phyloP scores from a whole-genome alignment of 2,888 invertebrate genomes.

The Callinectes sapidus region DNA sequence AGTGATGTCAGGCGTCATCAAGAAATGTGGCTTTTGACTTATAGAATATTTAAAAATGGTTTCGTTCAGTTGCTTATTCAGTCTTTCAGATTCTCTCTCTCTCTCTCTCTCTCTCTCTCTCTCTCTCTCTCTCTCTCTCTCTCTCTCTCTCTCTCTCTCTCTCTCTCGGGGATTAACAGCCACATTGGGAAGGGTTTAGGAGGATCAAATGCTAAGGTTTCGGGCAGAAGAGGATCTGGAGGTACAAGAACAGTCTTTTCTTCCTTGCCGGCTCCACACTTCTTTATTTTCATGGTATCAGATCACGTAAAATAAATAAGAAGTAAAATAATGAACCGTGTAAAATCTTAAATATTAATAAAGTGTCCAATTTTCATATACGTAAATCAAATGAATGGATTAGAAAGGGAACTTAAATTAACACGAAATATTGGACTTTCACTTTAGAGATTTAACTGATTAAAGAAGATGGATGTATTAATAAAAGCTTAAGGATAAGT shows the following conservation, averaged over 20 bases:
- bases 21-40: neutral
- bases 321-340: neutral
- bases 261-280: neutral
- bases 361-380: neutral
- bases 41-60: neutral
- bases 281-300: neutral
- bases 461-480: neutral
- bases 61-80: neutral
- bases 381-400: neutral
- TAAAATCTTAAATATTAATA: neutral
- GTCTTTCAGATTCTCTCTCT: neutral
- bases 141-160: slow-evolving; percentile 29
- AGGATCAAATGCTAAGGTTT: slow-evolving; percentile 20
- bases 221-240: neutral
- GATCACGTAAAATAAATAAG: neutral
- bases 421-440: neutral
- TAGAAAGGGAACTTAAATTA: neutral
- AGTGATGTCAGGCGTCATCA: neutral
- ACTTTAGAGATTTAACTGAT: neutral
- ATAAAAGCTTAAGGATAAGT: neutral
- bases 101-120: neutral
- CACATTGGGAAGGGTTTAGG: slow-evolving; percentile 5
- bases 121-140: neutral
- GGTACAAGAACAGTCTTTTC: neutral
- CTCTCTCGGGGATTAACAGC: neutral